These are phyloP conservation scores for Cryptoblepharus egeriae DNA, from an alignment of 2,797 vertebrate species.

Conservation along the genomic window DNA sequence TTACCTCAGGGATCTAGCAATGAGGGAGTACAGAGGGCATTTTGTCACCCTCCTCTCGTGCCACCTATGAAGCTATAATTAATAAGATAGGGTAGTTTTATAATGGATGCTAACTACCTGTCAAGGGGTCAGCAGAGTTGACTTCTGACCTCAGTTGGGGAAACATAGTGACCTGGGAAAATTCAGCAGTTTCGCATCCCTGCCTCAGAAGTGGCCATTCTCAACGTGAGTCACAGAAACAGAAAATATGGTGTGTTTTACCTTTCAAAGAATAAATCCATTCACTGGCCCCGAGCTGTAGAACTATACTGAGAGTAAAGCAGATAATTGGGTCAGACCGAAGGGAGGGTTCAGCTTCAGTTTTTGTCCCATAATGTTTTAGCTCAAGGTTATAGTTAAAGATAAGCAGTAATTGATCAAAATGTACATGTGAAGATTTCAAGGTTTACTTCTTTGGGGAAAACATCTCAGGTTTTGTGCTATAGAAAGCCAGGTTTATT, in stretches of 20 bases:
- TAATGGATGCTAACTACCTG: too few relatives aligned
- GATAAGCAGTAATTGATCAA: conserved; percentile 46
- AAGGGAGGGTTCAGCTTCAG: conserved; percentile 34
- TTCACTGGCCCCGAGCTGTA: conserved; percentile 60
- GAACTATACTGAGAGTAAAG: conserved; percentile 34
- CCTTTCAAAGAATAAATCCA: conserved; percentile 36
- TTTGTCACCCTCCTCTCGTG: too few relatives aligned
- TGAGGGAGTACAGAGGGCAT: too few relatives aligned
- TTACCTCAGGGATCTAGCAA: too few relatives aligned
- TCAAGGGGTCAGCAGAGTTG: too few relatives aligned
- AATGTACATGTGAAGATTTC: conserved; percentile 11
- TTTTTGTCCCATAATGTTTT: conserved; percentile 48
- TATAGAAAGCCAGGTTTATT: conserved; percentile 42
- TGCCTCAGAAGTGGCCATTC: too few relatives aligned
- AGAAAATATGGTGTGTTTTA: conserved; percentile 29
- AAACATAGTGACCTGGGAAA: too few relatives aligned
- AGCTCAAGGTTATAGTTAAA: conserved; percentile 37
- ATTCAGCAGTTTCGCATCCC: too few relatives aligned
- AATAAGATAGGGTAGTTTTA: too few relatives aligned
- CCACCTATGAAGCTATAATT: too few relatives aligned
- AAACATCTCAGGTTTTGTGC: conserved; percentile 34
- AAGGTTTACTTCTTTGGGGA: conserved; percentile 31
- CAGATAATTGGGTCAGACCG: conserved; percentile 51
- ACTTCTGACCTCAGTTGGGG: too few relatives aligned
- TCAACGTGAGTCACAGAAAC: conserved; percentile 32